Evolutionary conservation across 2,888 invertebrate species (phyloP), one percentile per base, ranked within the genome.

Genomic region (Phyllotreta striolata): DNA sequence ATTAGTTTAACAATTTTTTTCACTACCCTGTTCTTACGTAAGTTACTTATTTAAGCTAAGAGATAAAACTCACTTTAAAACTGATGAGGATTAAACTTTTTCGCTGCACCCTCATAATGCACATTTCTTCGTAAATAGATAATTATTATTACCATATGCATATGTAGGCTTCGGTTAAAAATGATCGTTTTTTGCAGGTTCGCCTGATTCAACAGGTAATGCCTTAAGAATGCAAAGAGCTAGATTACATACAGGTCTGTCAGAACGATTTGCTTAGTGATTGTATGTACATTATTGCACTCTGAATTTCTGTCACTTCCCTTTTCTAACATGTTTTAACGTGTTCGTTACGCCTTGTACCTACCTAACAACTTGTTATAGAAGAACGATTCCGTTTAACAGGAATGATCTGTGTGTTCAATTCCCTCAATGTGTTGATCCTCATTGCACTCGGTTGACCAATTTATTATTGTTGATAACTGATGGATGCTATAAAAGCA

Each of bases 181-280:
- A 12, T 51, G 13, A 7, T 63, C 54, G 37, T 67, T 63, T 61
- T 68, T 73, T 71, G 38, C 72, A 73, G 72, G 70, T 63, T 62
- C 56, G 41, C 55, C 59, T 39, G 64, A 64, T 57, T 55, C 66
- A 59, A 64, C 71, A 73, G 72, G 72, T 73, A 72, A 72, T 66
- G 64, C 71, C 58, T 60, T 58, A 58, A 60, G 70, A 66, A 69
- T 69, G 69, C 54, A 66, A 64, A 70, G 62, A 64, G 70, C 70
- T 66, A 70, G 51, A 62, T 63, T 70, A 14, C 66, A 66, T n/a
- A 57, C 67, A 71, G 66, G 70, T 69, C 67, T 68, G 68, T 66
- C 56, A 62, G 55, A 60, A 58, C 54, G 52, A 47, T 59, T 24
- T 39, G 59, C 13, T 59, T 63, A 34, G 43, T 63, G 41, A 65